phyloP scores from a whole-genome alignment of 1,140 invertebrate genomes.

The Zaprionus camerounensis region DNA sequence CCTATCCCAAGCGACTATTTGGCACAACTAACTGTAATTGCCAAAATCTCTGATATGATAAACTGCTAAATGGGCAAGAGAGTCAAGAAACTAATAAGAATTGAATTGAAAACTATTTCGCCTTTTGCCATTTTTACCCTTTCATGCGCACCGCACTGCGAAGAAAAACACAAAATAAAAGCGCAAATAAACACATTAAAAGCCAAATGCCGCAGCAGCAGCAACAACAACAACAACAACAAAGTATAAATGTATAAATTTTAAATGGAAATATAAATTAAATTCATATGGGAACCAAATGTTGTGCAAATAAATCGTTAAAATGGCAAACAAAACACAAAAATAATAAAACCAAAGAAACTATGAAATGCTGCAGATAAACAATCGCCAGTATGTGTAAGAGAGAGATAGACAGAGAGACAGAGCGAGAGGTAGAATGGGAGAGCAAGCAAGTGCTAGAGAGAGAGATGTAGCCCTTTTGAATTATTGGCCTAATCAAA shows the following conservation, averaged over 20 bases:
- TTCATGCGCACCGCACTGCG: constrained; percentile 58
- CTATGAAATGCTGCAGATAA: constrained; percentile 22
- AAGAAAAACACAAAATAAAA: constrained; percentile 50
- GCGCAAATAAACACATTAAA: constrained; percentile 79
- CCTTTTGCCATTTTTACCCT: constrained; percentile 33
- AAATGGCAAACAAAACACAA: constrained; percentile 71
- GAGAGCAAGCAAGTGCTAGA: background rate
- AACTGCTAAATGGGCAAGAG: constrained; percentile 15
- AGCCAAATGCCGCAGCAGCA: constrained; percentile 62
- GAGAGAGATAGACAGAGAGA: background rate
- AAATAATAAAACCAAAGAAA: constrained; percentile 25
- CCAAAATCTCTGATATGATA: constrained; percentile 5
- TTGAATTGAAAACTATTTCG: constrained; percentile 78
- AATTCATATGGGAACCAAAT: constrained; percentile 80
- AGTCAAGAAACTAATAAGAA: constrained; percentile 59
- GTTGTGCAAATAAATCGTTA: constrained; percentile 78
- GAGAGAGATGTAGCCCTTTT: background rate
- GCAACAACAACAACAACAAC: constrained; percentile 36
- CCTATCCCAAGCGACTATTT: constrained; percentile 40
- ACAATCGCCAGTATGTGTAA: constrained; percentile 11
- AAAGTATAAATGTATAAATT: constrained; percentile 75
- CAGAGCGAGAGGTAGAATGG: background rate
- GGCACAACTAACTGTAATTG: constrained; percentile 37
- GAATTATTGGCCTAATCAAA: constrained; percentile 69
- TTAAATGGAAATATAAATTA: constrained; percentile 81